A percentile compares a stretch with the other conserved stretches of the same genome.
phyloP scores from a whole-genome alignment of 2,113 vertebrate species.

The Corydoras maculifer region DNA sequence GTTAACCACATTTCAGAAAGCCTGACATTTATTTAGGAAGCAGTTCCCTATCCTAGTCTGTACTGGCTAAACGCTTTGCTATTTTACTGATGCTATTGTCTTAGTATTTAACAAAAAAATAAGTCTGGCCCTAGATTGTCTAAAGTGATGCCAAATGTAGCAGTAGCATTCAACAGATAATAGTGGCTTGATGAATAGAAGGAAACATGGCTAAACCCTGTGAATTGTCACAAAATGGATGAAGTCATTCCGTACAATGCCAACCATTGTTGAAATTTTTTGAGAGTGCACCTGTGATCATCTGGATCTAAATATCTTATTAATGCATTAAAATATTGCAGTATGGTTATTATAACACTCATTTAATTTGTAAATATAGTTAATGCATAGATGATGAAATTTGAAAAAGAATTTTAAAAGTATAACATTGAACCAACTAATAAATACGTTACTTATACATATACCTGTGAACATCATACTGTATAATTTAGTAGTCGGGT shows the following conservation, averaged over 20 bases:
- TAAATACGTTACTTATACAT: no score
- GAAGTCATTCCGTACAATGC: conserved; percentile 20
- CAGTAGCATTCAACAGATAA: conserved; percentile 13
- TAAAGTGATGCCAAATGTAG: conserved; percentile 20
- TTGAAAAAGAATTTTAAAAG: no score
- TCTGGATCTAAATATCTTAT: conserved; percentile 22
- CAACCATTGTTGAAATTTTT: neutral
- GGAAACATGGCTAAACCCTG: conserved; percentile 23
- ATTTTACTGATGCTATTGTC: conserved; percentile 16
- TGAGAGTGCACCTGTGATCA: conserved; percentile 29
- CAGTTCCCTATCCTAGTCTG: conserved; percentile 17
- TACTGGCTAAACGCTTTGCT: conserved; percentile 10
- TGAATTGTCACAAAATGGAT: conserved; percentile 13
- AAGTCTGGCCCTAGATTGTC: neutral
- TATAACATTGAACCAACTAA: no score
- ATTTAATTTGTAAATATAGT: no score
- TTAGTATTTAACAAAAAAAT: conserved; percentile 30
- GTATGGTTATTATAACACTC: neutral
- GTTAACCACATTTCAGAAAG: neutral
- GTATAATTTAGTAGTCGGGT: no score
- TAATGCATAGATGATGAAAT: no score
- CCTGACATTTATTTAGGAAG: conserved; percentile 26
- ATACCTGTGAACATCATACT: no score
- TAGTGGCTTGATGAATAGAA: conserved; percentile 22
- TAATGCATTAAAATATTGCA: conserved; percentile 1